These are phyloP conservation scores for Luperina testacea DNA, from an alignment of 2,888 invertebrate species.

Conservation along the genomic window DNA sequence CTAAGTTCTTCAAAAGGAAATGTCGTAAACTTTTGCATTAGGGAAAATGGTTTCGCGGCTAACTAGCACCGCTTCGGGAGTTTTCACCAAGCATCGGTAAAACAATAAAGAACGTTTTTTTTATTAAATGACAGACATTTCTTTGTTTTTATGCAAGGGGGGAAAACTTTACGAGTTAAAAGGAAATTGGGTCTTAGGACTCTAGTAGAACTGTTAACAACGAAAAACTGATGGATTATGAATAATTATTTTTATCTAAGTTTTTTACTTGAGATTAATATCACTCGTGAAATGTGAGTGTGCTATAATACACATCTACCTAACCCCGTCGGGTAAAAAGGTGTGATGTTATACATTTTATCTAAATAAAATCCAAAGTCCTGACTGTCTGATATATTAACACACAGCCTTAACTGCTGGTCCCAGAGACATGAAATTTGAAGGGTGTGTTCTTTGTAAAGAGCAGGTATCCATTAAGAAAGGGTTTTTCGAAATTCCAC, in stretches of 20 bases:
- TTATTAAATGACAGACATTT: constrained; percentile 38
- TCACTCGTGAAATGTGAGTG: not conserved
- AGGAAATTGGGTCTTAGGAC: not conserved
- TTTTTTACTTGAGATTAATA: not conserved
- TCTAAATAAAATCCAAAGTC: no score
- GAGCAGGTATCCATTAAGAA: no score
- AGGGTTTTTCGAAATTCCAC: no score
- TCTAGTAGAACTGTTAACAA: not conserved
- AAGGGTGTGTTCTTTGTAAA: no score
- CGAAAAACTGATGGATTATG: not conserved
- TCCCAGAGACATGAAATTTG: no score
- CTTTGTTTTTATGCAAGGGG: constrained; percentile 39
- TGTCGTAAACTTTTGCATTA: constrained; percentile 54
- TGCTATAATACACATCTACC: no score
- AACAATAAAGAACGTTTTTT: constrained; percentile 50
- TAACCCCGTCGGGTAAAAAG: no score
- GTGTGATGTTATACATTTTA: no score
- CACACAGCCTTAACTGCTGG: no score
- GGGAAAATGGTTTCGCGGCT: constrained; percentile 48
- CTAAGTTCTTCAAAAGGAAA: constrained; percentile 18
- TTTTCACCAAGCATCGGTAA: constrained; percentile 47
- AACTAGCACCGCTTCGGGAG: constrained; percentile 39
- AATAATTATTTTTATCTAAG: not conserved
- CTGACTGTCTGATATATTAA: no score
- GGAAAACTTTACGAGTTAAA: constrained; percentile 23